These are phyloP conservation scores for Anagrus nilaparvatae DNA, from an alignment of 1,140 invertebrate genomes.

Conservation along the genomic window DNA sequence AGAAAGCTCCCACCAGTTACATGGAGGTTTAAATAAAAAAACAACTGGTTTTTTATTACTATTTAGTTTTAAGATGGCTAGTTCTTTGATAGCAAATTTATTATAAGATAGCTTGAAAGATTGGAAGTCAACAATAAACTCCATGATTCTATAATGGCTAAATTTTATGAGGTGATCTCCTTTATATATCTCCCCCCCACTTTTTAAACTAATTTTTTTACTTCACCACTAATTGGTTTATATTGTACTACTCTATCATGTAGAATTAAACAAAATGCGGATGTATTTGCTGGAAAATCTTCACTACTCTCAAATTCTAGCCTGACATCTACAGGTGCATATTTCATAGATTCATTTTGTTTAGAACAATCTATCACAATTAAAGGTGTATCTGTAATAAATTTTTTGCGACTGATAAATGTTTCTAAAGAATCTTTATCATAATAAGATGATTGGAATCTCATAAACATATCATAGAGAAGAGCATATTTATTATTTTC, in stretches of 20 bases:
- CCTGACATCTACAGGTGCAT: conserved; percentile 9
- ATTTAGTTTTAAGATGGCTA: no score
- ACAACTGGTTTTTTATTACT: no score
- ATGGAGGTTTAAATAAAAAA: no score
- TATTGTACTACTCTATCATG: conserved; percentile 12
- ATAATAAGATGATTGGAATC: conserved; percentile 4
- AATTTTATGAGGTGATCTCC: no score
- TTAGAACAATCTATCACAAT: conserved; percentile 15
- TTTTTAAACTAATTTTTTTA: conserved; percentile 6
- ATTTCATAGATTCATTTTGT: conserved; percentile 14
- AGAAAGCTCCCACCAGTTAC: no score
- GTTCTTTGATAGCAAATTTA: no score
- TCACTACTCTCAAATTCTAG: conserved; percentile 9
- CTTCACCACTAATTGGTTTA: conserved; percentile 8
- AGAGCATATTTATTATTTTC: background rate
- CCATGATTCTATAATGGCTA: no score
- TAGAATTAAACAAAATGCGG: conserved; percentile 15
- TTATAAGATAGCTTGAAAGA: no score
- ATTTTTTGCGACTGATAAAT: background rate
- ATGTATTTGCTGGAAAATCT: conserved; percentile 10
- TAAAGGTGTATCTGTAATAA: conserved; percentile 7
- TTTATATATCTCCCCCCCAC: no score
- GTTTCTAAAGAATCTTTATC: background rate
- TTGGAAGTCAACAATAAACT: no score
- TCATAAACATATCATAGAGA: conserved; percentile 6